Evolutionary conservation across 1,140 invertebrate genomes (phyloP).

Genomic region (Brachionus rotundiformis): DNA sequence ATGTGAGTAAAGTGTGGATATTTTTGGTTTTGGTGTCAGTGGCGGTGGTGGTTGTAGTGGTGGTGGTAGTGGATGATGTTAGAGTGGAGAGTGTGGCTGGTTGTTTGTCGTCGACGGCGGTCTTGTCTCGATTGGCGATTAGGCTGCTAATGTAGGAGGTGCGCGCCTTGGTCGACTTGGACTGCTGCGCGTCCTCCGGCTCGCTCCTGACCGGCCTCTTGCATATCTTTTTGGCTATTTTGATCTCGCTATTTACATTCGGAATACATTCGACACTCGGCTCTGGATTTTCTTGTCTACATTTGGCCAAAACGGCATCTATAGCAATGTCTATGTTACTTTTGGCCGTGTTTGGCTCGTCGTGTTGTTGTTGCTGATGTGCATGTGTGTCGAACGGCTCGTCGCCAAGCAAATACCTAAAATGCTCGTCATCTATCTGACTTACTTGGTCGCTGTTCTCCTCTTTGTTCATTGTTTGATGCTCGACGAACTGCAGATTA

Average conservation of each 20-base stretch:
- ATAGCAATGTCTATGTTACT: slow-evolving; percentile 15
- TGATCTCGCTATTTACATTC: neutral
- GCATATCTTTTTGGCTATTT: neutral
- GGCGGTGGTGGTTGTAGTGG: too few species aligned
- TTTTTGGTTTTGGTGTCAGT: neutral
- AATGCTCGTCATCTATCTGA: neutral
- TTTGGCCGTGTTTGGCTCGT: neutral
- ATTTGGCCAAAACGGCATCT: slow-evolving; percentile 29
- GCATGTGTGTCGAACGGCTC: neutral
- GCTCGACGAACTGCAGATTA: neutral
- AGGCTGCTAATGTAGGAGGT: slow-evolving; percentile 5
- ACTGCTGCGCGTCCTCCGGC: neutral
- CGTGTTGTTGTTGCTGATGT: neutral
- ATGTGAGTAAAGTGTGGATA: neutral
- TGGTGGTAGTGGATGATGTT: too few species aligned
- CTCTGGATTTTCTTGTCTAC: neutral
- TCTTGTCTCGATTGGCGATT: neutral
- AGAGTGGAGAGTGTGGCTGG: too few species aligned
- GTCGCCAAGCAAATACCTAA: neutral
- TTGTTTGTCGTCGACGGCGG: neutral
- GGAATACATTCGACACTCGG: neutral
- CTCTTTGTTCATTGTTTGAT: neutral
- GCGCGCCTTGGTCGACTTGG: neutral
- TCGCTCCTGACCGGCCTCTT: neutral
- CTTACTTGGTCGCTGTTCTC: neutral